A percentile compares a stretch with the other conserved stretches of the same genome.
phyloP scores from a whole-genome alignment of 2,113 vertebrate species.

The Nibea coibor region DNA sequence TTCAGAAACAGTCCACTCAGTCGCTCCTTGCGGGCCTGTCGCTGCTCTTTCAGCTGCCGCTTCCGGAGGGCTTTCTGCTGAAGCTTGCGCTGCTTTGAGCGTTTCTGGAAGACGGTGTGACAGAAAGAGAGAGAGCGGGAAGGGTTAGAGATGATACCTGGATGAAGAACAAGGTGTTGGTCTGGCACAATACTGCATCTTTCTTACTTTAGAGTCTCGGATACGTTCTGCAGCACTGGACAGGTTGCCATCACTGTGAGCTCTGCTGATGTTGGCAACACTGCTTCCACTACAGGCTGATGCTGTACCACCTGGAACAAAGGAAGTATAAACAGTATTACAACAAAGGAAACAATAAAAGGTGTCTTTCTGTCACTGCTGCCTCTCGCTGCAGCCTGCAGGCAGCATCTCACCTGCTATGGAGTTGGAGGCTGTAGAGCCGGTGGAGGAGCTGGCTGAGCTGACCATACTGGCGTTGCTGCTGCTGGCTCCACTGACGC shows the following conservation, averaged over 20 bases:
- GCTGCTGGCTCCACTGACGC: conserved; percentile 89
- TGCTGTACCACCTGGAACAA: conserved; percentile 66
- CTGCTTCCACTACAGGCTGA: conserved; percentile 82
- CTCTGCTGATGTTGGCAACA: conserved; percentile 92
- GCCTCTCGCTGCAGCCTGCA: too few relatives aligned
- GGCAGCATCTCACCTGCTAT: conserved; percentile 62
- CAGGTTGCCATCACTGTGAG: conserved; percentile 96
- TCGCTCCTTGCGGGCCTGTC: conserved; percentile 96
- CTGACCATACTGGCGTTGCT: conserved; percentile 96
- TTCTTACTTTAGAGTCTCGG: conserved; percentile 96
- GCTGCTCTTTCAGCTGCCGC: conserved; percentile 97
- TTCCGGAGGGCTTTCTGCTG: conserved; percentile 98
- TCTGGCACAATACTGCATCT: background rate
- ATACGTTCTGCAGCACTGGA: conserved; percentile 96
- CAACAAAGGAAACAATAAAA: background rate
- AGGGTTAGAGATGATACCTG: background rate
- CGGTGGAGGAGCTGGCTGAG: conserved; percentile 90
- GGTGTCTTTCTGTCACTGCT: too few relatives aligned
- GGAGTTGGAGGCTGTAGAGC: conserved; percentile 91
- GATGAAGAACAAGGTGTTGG: background rate
- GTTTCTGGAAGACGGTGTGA: conserved; percentile 81
- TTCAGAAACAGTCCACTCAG: conserved; percentile 98
- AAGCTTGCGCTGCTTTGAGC: conserved; percentile 96
- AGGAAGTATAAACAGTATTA: background rate
- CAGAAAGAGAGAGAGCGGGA: background rate